phyloP scores from a whole-genome alignment of 2,888 invertebrate species.

The Mayetiola destructor region DNA sequence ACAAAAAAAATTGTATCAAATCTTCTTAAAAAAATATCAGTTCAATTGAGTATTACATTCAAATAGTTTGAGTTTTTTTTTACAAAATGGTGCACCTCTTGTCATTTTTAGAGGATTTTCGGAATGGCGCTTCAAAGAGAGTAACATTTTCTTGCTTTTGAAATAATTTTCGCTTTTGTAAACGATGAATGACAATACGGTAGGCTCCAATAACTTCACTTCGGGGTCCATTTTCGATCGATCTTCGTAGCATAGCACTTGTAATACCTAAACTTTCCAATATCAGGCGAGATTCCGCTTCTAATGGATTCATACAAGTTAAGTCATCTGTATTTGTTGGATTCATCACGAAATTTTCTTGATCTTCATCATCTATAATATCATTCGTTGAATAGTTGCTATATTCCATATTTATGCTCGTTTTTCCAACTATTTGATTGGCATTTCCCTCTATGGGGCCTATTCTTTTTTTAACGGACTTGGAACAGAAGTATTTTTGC shows the following conservation, averaged over 20 bases:
- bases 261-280: conserved; percentile 45
- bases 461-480: conserved; percentile 33
- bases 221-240: conserved; percentile 43
- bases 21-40: no score
- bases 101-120: neutral
- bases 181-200: conserved; percentile 48
- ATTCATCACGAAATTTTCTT: conserved; percentile 35
- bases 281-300: conserved; percentile 39
- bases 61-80: no score
- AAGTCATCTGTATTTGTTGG: conserved; percentile 34
- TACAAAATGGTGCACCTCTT: neutral
- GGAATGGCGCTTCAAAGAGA: neutral
- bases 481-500: conserved; percentile 29
- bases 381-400: conserved; percentile 18
- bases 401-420: conserved; percentile 17
- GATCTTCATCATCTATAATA: conserved; percentile 34
- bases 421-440: conserved; percentile 22
- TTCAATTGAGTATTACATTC: no score
- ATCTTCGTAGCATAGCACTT: conserved; percentile 41
- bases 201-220: conserved; percentile 55
- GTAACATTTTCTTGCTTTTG: neutral
- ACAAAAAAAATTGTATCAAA: no score
- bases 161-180: conserved; percentile 30
- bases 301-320: conserved; percentile 32
- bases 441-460: conserved; percentile 32